phyloP scores from a whole-genome alignment of 30 jellyfish, hydroid and myxozoan species.

The Aurelia aurita region DNA sequence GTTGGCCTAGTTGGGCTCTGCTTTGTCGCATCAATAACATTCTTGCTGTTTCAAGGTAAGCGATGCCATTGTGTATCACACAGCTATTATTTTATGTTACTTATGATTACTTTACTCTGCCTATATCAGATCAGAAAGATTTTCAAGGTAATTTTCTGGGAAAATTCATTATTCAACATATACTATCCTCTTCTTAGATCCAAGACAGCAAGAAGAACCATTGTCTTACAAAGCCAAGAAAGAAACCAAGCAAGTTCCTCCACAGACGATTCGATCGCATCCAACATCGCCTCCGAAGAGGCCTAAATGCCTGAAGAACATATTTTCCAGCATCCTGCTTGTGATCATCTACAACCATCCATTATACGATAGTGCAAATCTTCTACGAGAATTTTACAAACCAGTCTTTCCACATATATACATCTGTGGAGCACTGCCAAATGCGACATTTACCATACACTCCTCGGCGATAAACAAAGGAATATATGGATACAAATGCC shows the following conservation, averaged over 20 bases:
- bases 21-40: conserved; percentile 39
- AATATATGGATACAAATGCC: conserved; percentile 89
- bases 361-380: conserved; percentile 81
- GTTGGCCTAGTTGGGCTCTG: conserved; percentile 59
- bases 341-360: conserved; percentile 92
- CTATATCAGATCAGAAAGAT: no score
- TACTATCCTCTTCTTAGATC: background rate
- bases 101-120: no score
- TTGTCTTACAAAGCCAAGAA: background rate
- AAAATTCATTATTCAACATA: no score
- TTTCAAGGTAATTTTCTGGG: no score
- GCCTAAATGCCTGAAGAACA: conserved; percentile 29
- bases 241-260: background rate
- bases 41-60: conserved; percentile 47
- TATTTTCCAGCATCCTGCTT: conserved; percentile 56
- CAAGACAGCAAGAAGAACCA: background rate
- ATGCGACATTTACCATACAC: conserved; percentile 47
- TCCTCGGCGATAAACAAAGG: conserved; percentile 73
- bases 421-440: conserved; percentile 77
- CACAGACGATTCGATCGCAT: background rate
- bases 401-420: conserved; percentile 83
- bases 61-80: background rate
- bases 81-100: background rate
- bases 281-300: background rate
- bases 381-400: conserved; percentile 75